These are phyloP conservation scores for Papilio xuthus DNA, from an alignment of 1,140 invertebrate species.

Conservation along the genomic window DNA sequence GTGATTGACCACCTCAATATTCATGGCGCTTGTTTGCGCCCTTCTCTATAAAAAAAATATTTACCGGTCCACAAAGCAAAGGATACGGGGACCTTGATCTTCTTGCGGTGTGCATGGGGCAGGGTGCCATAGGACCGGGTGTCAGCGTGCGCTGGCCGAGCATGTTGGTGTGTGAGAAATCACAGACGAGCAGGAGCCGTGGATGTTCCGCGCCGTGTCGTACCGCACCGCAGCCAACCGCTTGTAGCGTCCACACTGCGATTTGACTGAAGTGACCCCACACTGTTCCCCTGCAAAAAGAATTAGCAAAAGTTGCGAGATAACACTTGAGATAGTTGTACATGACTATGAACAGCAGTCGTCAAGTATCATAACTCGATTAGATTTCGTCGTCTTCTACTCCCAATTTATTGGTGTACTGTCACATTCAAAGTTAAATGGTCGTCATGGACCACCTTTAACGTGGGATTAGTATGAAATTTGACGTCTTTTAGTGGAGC, in stretches of 20 bases:
- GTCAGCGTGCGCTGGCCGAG: conserved; percentile 65
- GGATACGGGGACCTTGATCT: conserved; percentile 54
- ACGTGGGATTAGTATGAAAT: too few relatives aligned
- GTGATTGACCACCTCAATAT: too few relatives aligned
- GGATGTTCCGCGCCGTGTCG: conserved; percentile 54
- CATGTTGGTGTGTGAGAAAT: conserved; percentile 78
- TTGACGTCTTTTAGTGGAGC: neutral
- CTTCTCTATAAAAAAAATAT: too few relatives aligned
- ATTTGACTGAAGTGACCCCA: conserved; percentile 75
- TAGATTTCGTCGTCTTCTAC: too few relatives aligned
- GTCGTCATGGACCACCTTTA: too few relatives aligned
- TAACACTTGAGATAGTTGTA: too few relatives aligned
- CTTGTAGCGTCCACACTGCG: conserved; percentile 64
- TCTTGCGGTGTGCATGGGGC: conserved; percentile 57
- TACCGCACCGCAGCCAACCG: conserved; percentile 67
- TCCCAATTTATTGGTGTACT: too few relatives aligned
- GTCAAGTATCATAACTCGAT: too few relatives aligned
- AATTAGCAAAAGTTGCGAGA: neutral
- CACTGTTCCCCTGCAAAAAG: conserved; percentile 50
- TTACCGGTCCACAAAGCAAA: conserved; percentile 62
- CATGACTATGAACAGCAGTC: too few relatives aligned
- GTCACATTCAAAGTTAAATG: too few relatives aligned
- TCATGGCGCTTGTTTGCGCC: too few relatives aligned
- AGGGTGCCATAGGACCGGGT: conserved; percentile 53
- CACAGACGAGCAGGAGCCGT: conserved; percentile 65